phyloP scores from a whole-genome alignment of 2,113 vertebrate species.

The Takifugu flavidus region DNA sequence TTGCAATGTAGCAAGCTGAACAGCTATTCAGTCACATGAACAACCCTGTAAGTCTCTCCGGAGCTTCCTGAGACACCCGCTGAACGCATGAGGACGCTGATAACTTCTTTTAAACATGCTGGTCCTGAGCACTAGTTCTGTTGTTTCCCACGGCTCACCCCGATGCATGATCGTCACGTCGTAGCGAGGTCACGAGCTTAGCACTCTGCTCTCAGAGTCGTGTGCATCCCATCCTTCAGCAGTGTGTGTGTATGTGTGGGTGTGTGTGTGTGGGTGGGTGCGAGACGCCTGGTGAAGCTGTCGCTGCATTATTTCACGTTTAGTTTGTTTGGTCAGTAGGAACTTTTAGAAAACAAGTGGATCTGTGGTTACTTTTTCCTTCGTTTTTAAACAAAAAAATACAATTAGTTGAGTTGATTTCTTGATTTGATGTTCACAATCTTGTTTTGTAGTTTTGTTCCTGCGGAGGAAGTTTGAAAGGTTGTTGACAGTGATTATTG shows the following conservation, averaged over 20 bases:
- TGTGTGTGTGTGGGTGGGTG: slow-evolving; percentile 1
- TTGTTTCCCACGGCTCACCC: slow-evolving; percentile 35
- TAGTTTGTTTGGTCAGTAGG: slow-evolving; percentile 9
- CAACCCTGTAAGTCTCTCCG: slow-evolving; percentile 94
- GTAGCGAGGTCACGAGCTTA: slow-evolving; percentile 37
- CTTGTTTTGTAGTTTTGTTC: not conserved
- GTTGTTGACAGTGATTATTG: no score
- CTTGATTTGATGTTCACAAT: not conserved
- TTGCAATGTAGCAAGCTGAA: slow-evolving; percentile 99
- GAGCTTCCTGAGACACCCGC: slow-evolving; percentile 81
- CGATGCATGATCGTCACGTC: slow-evolving; percentile 60
- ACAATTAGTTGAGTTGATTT: not conserved
- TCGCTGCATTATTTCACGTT: slow-evolving; percentile 24
- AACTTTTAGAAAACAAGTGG: not conserved
- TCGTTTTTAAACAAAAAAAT: not conserved
- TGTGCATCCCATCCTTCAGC: slow-evolving; percentile 35
- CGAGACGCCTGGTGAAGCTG: slow-evolving; percentile 37
- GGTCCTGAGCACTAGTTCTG: slow-evolving; percentile 45
- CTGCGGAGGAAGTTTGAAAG: not conserved
- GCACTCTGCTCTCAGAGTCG: slow-evolving; percentile 36
- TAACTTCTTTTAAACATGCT: slow-evolving; percentile 39
- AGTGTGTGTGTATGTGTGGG: slow-evolving; percentile 24
- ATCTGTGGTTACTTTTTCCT: not conserved
- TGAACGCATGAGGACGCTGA: slow-evolving; percentile 90
- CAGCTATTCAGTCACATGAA: slow-evolving; percentile 99